These are phyloP conservation scores for Trichopoda pennipes DNA, from an alignment of 2,888 invertebrate species.

Conservation along the genomic window DNA sequence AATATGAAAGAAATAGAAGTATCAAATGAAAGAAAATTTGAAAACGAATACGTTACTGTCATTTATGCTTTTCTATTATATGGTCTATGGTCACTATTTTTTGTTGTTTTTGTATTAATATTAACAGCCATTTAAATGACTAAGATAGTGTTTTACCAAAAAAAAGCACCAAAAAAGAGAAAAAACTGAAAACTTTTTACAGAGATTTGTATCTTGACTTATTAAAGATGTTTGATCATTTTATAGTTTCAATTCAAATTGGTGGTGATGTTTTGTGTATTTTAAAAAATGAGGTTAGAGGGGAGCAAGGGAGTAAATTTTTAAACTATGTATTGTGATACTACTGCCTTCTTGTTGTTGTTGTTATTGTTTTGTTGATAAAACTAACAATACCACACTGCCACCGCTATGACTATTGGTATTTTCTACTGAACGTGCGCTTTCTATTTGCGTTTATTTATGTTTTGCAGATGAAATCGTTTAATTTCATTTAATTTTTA, in stretches of 20 bases:
- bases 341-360: neutral
- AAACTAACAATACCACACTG: conserved; percentile 12
- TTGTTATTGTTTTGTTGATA: no score
- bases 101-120: no score
- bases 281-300: neutral
- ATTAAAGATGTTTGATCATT: conserved; percentile 23
- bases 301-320: neutral
- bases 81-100: neutral
- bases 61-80: neutral
- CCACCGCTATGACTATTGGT: conserved; percentile 12
- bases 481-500: conserved; percentile 60
- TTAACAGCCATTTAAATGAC: neutral
- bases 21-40: neutral
- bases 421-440: conserved; percentile 57
- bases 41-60: neutral
- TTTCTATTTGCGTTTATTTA: conserved; percentile 71
- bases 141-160: conserved; percentile 7
- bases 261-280: conserved; percentile 19
- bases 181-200: neutral
- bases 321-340: conserved; percentile 15
- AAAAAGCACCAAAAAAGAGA: neutral
- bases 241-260: conserved; percentile 32
- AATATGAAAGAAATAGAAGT: neutral
- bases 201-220: conserved; percentile 19
- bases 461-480: conserved; percentile 66